Evolutionary conservation across 2,113 vertebrate species (phyloP).

Genomic region (Corythaixoides concolor): DNA sequence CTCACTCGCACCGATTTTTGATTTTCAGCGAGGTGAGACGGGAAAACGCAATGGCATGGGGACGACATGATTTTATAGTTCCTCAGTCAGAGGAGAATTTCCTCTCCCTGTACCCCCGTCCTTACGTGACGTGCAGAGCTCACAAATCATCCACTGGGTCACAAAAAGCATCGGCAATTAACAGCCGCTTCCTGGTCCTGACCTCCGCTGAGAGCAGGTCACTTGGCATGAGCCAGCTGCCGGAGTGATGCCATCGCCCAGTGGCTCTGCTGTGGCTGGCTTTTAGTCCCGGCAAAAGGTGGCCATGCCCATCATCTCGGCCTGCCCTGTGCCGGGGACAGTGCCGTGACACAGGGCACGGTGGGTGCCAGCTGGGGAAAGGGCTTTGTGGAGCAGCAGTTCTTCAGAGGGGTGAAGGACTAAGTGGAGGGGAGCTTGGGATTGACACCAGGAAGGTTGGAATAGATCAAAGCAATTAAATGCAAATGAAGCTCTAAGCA

Average conservation of each 20-base stretch:
- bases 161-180: neutral
- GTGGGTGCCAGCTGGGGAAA: rapidly evolving
- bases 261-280: neutral
- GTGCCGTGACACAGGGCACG: neutral
- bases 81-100: neutral
- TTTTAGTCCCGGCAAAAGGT: rapidly evolving
- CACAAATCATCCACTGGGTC: neutral
- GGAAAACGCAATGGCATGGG: rapidly evolving
- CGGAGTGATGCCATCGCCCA: rapidly evolving
- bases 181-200: neutral
- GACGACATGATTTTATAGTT: neutral
- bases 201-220: neutral
- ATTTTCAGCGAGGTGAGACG: neutral
- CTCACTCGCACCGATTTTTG: rapidly evolving
- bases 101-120: neutral
- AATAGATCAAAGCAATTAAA: conserved; percentile 62
- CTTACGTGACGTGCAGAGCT: rapidly evolving
- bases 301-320: rapidly evolving
- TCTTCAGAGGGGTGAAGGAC: neutral
- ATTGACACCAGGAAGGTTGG: neutral
- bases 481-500: conserved; percentile 55
- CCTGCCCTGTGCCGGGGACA: neutral
- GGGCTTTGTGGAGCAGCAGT: neutral
- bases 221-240: neutral
- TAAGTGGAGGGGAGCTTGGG: neutral